Base-by-base conservation (phyloP, 2,888 invertebrate genomes). In the Heterodera filipjevi region DNA sequence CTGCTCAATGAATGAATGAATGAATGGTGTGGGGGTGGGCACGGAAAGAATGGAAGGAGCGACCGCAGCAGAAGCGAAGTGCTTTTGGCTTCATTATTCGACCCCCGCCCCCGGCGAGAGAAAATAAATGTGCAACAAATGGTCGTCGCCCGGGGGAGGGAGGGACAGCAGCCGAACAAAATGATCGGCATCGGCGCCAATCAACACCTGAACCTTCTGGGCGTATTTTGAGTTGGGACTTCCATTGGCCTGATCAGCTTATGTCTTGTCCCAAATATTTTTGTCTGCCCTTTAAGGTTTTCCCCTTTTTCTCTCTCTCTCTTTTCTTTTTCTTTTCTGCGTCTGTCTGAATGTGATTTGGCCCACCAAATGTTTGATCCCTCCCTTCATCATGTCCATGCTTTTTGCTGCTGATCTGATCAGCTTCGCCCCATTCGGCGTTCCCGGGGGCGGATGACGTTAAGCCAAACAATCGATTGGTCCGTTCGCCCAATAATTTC, bases 121-220 rank as follows among this genome's bases (percentile, higher is more conserved):
- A n/a, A n/a, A 22, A 59, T 59, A 59, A 59, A 59, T 59, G 27
- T 59, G 59, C 59, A 59, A 59, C 59, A 59, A 59, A 59, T 59
- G 59, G 59, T n/a, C 59, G n/a, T 22, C 59, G 39, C 39, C 12
- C 39, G 39, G 39, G 8, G 8, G 39, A 12, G n/a, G n/a, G n/a
- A 22, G 59, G n/a, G 59, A 59, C 27, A 59, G 10, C 59, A 19
- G 19, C 16, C 49, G 22, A 27, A 27, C 59, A 10, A 59, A 59
- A 59, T n/a, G 59, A n/a, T 49, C 49, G 59, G 59, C 59, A 59
- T n/a, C 59, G n/a, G n/a, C n/a, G 22, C 59, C 22, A 59, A 59
- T 59, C 59, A 59, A 10, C 59, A 5, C 5, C 53, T 22, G 53
- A 16, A 14, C 3, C 16, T 59, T 59, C 27, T 19, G 16, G 53